Conservation (phyloP, 1,140 invertebrate genomes). For the Ips typographus region DNA sequence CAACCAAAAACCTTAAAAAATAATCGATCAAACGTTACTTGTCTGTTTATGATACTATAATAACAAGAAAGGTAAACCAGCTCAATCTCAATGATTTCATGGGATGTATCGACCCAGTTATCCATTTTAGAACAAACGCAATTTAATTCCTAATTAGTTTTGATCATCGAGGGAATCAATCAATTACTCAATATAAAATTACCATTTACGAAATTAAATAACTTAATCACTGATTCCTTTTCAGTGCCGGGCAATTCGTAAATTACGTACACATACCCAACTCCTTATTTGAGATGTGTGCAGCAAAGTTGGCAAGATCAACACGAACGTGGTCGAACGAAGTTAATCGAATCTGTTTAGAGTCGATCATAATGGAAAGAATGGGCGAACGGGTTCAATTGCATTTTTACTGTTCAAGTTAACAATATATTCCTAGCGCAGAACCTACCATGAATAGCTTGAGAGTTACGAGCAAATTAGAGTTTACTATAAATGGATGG, state of each 20-base stretch:
- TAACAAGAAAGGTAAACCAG: background rate
- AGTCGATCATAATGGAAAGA: too few species aligned
- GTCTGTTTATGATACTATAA: too few species aligned
- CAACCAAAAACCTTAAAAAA: too few species aligned
- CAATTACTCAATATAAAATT: slow-evolving; percentile 7
- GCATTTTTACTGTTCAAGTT: too few species aligned
- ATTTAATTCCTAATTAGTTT: slow-evolving; percentile 13
- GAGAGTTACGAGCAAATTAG: too few species aligned
- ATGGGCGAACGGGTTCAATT: too few species aligned
- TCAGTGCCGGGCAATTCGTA: background rate
- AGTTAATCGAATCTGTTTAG: background rate
- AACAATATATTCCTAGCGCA: too few species aligned
- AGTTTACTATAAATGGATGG: too few species aligned
- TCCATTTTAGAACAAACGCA: slow-evolving; percentile 12
- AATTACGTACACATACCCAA: slow-evolving; percentile 6
- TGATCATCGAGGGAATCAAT: slow-evolving; percentile 11
- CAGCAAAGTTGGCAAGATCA: slow-evolving; percentile 7
- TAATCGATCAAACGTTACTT: too few species aligned
- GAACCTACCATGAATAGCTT: too few species aligned
- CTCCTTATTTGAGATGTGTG: slow-evolving; percentile 7
- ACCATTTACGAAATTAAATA: slow-evolving; percentile 7
- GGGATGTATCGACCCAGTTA: slow-evolving; percentile 17
- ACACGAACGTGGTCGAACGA: background rate
- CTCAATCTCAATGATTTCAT: slow-evolving; percentile 3
- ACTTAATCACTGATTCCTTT: slow-evolving; percentile 9